These are phyloP conservation scores for Arizona elegans DNA, from an alignment of 2,113 vertebrate species.

Conservation along the genomic window DNA sequence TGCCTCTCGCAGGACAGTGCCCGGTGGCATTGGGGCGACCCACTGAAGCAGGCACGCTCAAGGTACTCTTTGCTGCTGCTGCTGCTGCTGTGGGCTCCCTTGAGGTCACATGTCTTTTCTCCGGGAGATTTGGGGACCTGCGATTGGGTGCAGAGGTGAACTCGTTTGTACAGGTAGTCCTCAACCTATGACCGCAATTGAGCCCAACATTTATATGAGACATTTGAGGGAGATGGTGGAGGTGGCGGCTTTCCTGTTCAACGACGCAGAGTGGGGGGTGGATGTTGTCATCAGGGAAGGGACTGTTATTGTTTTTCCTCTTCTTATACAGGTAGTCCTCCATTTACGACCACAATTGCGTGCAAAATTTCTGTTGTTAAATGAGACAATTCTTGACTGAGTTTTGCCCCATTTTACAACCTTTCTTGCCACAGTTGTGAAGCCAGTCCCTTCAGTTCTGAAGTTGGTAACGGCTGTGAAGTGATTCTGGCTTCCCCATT, in stretches of 20 bases:
- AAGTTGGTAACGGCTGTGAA: too few relatives aligned
- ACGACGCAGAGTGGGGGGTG: too few relatives aligned
- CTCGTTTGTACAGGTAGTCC: too few relatives aligned
- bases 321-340: neutral
- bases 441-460: neutral
- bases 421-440: neutral
- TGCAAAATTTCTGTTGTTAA: neutral
- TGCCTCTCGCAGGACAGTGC: neutral
- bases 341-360: neutral
- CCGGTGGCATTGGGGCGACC: neutral
- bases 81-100: neutral
- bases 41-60: neutral
- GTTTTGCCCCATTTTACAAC: neutral
- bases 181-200: too few relatives aligned
- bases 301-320: too few relatives aligned
- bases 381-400: neutral
- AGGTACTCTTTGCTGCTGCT: neutral
- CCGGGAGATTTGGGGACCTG: neutral
- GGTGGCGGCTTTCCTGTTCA: too few relatives aligned
- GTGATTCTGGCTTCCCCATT: too few relatives aligned
- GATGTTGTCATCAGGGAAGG: too few relatives aligned
- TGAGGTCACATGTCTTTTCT: neutral
- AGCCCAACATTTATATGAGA: too few relatives aligned
- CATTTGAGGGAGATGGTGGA: neutral
- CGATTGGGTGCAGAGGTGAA: neutral